Percentiles rank a stretch among this genome's conserved stretches.
These are phyloP conservation scores for Pseudomyrmex cubaensis DNA, from an alignment of 1,140 invertebrate species.

Conservation along the genomic window DNA sequence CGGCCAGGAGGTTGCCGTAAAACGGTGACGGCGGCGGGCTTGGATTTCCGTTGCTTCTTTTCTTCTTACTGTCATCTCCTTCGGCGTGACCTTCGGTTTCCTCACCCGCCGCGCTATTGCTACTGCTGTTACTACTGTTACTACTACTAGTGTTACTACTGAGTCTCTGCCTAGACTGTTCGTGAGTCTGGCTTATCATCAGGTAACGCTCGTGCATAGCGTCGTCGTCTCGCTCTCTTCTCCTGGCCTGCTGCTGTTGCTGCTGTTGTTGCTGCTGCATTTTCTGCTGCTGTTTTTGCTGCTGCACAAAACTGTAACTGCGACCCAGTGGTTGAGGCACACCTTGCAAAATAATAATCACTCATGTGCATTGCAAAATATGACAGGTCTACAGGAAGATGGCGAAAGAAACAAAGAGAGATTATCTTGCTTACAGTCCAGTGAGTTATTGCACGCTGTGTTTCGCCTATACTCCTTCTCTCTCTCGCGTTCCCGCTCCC, in stretches of 20 bases:
- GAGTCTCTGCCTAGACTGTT: slow-evolving; percentile 78
- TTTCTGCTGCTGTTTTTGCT: slow-evolving; percentile 85
- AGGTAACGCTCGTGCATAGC: slow-evolving; percentile 94
- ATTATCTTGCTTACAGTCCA: slow-evolving; percentile 78
- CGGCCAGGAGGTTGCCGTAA: slow-evolving; percentile 81
- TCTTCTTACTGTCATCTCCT: slow-evolving; percentile 79
- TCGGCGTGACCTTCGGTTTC: slow-evolving; percentile 76
- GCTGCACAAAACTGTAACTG: slow-evolving; percentile 91
- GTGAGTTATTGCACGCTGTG: slow-evolving; percentile 80
- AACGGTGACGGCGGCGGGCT: slow-evolving; percentile 83
- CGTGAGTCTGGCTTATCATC: slow-evolving; percentile 80
- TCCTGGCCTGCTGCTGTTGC: slow-evolving; percentile 81
- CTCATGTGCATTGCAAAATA: slow-evolving; percentile 27
- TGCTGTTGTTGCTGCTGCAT: slow-evolving; percentile 83
- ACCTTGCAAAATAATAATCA: slow-evolving; percentile 66
- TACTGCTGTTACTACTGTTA: slow-evolving; percentile 80
- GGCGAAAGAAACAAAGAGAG: slow-evolving; percentile 19
- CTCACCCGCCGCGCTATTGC: slow-evolving; percentile 80
- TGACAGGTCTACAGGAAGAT: not conserved
- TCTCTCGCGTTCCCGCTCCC: slow-evolving; percentile 76
- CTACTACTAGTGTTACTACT: slow-evolving; percentile 82
- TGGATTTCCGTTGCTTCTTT: slow-evolving; percentile 83
- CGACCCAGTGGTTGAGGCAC: slow-evolving; percentile 85
- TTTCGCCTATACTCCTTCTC: slow-evolving; percentile 79
- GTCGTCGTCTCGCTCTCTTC: slow-evolving; percentile 88